Evolutionary conservation across 2,797 vertebrate species (phyloP), one percentile per base, ranked within the genome.

Genomic region (Periophthalmus magnuspinnatus): DNA sequence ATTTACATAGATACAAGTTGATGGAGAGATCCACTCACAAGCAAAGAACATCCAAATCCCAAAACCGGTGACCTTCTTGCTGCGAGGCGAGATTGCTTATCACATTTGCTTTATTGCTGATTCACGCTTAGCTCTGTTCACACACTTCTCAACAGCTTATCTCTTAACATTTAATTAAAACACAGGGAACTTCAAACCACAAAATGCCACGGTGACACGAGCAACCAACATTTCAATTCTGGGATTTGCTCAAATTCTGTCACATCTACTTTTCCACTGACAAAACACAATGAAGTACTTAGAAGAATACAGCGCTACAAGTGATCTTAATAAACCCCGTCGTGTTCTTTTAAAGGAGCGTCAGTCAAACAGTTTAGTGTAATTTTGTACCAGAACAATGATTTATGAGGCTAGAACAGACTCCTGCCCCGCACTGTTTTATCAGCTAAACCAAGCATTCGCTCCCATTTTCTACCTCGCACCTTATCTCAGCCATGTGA

Each of bases 361-460:
- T 75, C 67, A 58, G 72, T 74, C 74, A 72, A 77, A 65, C 2
- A 41, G 28, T 73, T 72, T 81, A 82, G 55, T 78, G 75, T 84
- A 81, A 90, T 85, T 85, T 72, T 81, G 74, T 83, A 78, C 88
- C 81, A 75, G 66, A 89, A 64, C 82, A 74, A 57, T 86, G 89
- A 91, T 91, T 92, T 88, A 90, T 87, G 73, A 79, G 74, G 55
- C 16, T 36, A n/a, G 36, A 83, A 33, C 55, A 81, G 59, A 38
- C 54, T 54, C 38, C 34, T 81, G 74, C 69, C 82, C 70, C 70
- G 64, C 76, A 66, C 57, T 48, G 71, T 78, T 89, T 89, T 84
- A 89, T 89, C 88, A 82, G 78, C 75, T 61, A 80, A 83, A 86
- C 69, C 76, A 84, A 87, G 48, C 65, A 54, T 72, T 84, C 82